A percentile compares a stretch with the other conserved stretches of the same genome.
Conservation (phyloP, 2,113 vertebrate species). For the Hippopotamus amphibius region DNA sequence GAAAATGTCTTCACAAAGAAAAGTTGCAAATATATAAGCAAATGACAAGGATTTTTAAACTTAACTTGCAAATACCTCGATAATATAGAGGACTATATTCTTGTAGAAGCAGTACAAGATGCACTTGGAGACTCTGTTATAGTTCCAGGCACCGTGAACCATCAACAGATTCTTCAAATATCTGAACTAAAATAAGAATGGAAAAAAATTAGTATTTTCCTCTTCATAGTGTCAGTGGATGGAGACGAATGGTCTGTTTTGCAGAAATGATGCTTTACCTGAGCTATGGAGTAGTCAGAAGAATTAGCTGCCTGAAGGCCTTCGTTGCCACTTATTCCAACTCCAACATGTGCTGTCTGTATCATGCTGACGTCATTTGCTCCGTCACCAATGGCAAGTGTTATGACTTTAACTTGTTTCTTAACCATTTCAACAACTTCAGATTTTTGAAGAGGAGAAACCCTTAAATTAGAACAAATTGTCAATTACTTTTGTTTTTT, state of each 20-base stretch:
- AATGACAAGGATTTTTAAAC: background rate
- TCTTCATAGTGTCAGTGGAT: accelerated
- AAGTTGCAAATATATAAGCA: background rate
- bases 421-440: conserved; percentile 99
- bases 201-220: background rate
- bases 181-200: conserved; percentile 93
- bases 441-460: conserved; percentile 99
- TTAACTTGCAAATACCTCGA: conserved; percentile 90
- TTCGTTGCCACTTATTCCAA: conserved; percentile 98
- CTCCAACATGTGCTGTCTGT: conserved; percentile 97
- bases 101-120: conserved; percentile 99
- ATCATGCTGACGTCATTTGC: conserved; percentile 99
- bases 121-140: conserved; percentile 98
- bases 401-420: conserved; percentile 98
- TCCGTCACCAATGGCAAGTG: conserved; percentile 96
- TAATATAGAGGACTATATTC: conserved; percentile 99
- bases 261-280: conserved; percentile 86
- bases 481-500: background rate
- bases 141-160: conserved; percentile 99
- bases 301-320: conserved; percentile 99
- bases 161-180: conserved; percentile 99
- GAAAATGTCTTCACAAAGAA: background rate
- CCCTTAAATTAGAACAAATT: conserved; percentile 87
- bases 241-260: accelerated
- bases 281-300: conserved; percentile 99